A percentile compares a stretch with the other conserved stretches of the same genome.
These are phyloP conservation scores for Pterocles gutturalis DNA, from an alignment of 2,113 vertebrate genomes.

Conservation along the genomic window DNA sequence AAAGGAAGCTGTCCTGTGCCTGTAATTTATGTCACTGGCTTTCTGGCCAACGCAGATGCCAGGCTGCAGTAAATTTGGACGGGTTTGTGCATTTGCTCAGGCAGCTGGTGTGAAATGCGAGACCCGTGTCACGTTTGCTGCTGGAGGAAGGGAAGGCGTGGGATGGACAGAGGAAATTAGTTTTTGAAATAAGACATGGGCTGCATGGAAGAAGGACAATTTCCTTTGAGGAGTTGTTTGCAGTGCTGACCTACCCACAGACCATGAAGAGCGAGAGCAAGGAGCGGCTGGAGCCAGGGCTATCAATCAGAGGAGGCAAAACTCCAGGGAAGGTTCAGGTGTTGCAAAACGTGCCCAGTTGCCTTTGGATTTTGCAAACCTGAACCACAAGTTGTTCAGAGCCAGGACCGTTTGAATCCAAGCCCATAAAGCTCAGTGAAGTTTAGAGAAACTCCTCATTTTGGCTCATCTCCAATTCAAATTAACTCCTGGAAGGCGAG, in stretches of 20 bases:
- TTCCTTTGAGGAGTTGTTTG: background rate
- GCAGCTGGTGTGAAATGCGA: conserved; percentile 36
- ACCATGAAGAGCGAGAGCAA: background rate
- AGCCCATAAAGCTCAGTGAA: background rate
- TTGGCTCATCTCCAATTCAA: background rate
- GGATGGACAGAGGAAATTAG: conserved; percentile 28
- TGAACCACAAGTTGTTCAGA: background rate
- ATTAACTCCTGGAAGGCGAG: conserved; percentile 39
- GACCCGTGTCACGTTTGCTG: background rate
- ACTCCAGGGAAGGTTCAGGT: background rate
- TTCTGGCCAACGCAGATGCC: conserved; percentile 12
- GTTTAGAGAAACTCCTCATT: background rate
- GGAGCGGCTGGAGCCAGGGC: background rate
- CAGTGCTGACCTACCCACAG: background rate
- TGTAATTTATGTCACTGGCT: conserved; percentile 48
- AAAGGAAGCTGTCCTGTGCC: conserved; percentile 31
- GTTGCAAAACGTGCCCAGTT: background rate
- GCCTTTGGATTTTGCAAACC: background rate
- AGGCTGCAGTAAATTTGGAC: conserved; percentile 46
- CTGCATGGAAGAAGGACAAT: background rate
- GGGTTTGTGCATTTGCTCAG: background rate
- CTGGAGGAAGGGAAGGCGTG: background rate
- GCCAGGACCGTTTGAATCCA: background rate
- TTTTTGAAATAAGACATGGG: conserved; percentile 24
- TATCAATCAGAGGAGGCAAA: background rate